phyloP scores from a whole-genome alignment of 2,888 invertebrate species.

The Caenorhabditis afra region DNA sequence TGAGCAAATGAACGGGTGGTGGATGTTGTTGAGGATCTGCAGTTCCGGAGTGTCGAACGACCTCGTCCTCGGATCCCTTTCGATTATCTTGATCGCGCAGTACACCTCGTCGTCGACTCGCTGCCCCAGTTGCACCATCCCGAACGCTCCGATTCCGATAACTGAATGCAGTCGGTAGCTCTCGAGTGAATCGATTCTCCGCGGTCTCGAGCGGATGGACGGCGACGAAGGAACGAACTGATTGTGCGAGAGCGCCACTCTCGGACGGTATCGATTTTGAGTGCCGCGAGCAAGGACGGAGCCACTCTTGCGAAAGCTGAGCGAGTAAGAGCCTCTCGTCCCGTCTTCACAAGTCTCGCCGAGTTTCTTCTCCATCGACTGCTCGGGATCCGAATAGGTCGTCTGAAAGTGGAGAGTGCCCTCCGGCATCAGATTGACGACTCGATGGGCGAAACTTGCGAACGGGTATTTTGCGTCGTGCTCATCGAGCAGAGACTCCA shows the following conservation, averaged over 20 bases:
- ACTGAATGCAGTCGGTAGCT: slow-evolving; percentile 23
- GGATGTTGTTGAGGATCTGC: slow-evolving; percentile 25
- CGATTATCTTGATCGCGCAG: slow-evolving; percentile 44
- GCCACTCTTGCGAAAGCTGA: slow-evolving; percentile 36
- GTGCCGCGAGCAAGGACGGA: slow-evolving; percentile 25
- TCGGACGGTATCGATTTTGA: slow-evolving; percentile 8
- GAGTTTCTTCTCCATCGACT: slow-evolving; percentile 32
- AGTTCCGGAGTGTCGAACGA: slow-evolving; percentile 43
- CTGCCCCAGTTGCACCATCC: slow-evolving; percentile 37
- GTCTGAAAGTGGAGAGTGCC: slow-evolving; percentile 36
- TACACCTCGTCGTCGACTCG: slow-evolving; percentile 13
- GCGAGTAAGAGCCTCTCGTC: slow-evolving; percentile 2
- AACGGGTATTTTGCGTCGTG: slow-evolving; percentile 32
- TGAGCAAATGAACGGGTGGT: slow-evolving; percentile 46
- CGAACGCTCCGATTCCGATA: slow-evolving; percentile 55
- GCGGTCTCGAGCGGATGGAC: slow-evolving; percentile 2
- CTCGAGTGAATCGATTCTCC: slow-evolving; percentile 32
- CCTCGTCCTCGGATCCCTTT: slow-evolving; percentile 20
- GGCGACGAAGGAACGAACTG: slow-evolving; percentile 29
- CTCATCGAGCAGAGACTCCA: slow-evolving; percentile 44
- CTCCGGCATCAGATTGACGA: slow-evolving; percentile 40
- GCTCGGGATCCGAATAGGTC: slow-evolving; percentile 51
- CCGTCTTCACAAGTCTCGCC: slow-evolving; percentile 23
- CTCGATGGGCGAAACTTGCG: slow-evolving; percentile 36
- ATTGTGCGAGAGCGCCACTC: slow-evolving; percentile 10